A percentile compares a stretch with the other conserved stretches of the same genome.
These are phyloP conservation scores for Noctua janthe DNA, from an alignment of 2,888 invertebrate genomes.

Conservation along the genomic window DNA sequence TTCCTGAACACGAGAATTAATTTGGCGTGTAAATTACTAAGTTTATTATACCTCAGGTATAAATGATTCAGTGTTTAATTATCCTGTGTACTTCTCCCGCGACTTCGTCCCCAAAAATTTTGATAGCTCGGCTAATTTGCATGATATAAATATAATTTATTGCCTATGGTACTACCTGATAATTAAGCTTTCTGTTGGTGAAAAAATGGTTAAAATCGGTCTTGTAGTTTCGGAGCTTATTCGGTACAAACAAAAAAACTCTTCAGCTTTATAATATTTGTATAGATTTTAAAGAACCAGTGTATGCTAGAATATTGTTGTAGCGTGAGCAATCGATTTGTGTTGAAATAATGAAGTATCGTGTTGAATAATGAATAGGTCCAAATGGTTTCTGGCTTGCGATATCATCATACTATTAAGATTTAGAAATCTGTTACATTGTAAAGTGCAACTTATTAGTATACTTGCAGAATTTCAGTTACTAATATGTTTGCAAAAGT, in stretches of 20 bases:
- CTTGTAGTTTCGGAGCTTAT: no score
- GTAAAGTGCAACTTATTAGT: neutral
- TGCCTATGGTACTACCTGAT: no score
- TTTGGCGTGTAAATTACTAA: conserved; percentile 54
- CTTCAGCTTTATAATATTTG: no score
- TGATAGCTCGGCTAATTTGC: no score
- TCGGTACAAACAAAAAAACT: no score
- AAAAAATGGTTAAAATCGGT: no score
- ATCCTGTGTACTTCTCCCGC: neutral
- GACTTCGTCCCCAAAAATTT: no score
- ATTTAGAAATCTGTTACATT: conserved; percentile 15
- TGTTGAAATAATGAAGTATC: conserved; percentile 28
- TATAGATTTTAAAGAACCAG: neutral
- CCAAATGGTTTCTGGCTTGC: conserved; percentile 16
- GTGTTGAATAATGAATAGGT: conserved; percentile 13
- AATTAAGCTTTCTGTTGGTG: no score
- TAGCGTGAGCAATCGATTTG: conserved; percentile 25
- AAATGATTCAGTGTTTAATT: conserved; percentile 41
- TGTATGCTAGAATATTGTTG: conserved; percentile 17
- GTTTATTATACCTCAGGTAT: conserved; percentile 5
- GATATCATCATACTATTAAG: neutral
- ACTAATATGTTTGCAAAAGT: neutral
- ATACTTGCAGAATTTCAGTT: neutral
- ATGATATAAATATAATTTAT: no score
- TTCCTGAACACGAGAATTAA: conserved; percentile 64